Percentiles rank a stretch among this genome's conserved stretches.
Conservation (phyloP, 2,888 invertebrate species). For the Drosophila paranaensis region DNA sequence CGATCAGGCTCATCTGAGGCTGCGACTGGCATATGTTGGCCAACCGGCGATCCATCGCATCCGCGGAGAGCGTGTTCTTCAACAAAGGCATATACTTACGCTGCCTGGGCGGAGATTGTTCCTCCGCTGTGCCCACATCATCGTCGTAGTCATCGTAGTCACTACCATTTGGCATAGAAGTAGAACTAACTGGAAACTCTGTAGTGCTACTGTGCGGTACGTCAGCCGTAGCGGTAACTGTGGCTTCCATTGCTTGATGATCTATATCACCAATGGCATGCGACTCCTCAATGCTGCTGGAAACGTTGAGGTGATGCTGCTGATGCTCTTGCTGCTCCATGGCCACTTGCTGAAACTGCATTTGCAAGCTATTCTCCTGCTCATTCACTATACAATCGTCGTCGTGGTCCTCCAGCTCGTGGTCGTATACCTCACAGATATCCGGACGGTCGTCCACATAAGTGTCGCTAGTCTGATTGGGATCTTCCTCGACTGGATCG, state of each 20-base stretch:
- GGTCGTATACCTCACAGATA: constrained; percentile 66
- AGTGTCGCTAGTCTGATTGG: constrained; percentile 30
- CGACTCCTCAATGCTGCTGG: constrained; percentile 25
- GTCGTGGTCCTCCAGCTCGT: constrained; percentile 69
- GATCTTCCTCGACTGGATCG: constrained; percentile 53
- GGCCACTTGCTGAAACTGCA: constrained; percentile 27
- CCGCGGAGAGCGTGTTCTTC: constrained; percentile 80
- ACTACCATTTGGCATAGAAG: constrained; percentile 77
- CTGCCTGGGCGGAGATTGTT: constrained; percentile 53
- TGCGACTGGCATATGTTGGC: constrained; percentile 73
- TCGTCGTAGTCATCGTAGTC: constrained; percentile 68
- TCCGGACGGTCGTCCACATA: constrained; percentile 61
- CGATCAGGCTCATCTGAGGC: constrained; percentile 78
- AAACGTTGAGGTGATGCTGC: constrained; percentile 18
- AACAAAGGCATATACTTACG: constrained; percentile 68
- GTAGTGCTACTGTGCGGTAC: constrained; percentile 79
- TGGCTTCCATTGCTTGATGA: constrained; percentile 11
- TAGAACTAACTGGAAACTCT: constrained; percentile 83
- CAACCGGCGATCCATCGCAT: constrained; percentile 80
- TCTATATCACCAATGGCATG: neutral
- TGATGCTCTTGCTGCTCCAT: constrained; percentile 20
- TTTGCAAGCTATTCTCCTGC: constrained; percentile 18
- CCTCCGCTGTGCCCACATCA: constrained; percentile 52
- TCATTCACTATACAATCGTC: constrained; percentile 41
- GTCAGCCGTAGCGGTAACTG: constrained; percentile 8